Evolutionary conservation across 2,797 vertebrate genomes (phyloP), one percentile per base, ranked within the genome.

Genomic region (Poeciliopsis gracilis): DNA sequence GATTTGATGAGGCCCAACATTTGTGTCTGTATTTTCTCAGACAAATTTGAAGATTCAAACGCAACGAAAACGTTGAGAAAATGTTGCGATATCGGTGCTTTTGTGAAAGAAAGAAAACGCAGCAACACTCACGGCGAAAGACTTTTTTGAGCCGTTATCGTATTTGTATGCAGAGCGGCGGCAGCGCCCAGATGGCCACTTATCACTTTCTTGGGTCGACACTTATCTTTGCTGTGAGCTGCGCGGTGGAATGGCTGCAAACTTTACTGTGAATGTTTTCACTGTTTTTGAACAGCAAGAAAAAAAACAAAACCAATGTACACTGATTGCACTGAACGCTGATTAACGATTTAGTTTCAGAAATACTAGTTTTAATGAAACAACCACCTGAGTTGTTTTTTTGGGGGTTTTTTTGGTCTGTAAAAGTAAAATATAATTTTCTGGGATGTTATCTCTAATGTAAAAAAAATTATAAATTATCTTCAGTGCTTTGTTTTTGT

Each of bases 161-260:
- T 75, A 73, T 71, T 83, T 75, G 79, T 80, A 73, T 38, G 51
- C 83, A 30, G 49, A 77, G 49, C 80, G 80, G 78, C 59, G 30
- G n/a, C 51, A 74, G 59, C 63, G 49, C 84, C 41, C 90, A 90
- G 90, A 91, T 86, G 87, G 88, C 84, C 86, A 81, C 82, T 87
- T 72, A 73, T 88, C 84, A 74, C 77, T 77, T 84, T 86, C 82
- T 90, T 78, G 83, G 80, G 87, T 15, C 77, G 72, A 91, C 82
- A 86, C 85, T 89, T 89, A 80, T 87, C 72, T 88, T 88, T 82
- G 83, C 86, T 79, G 77, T n/a, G 53, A 82, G 79, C 63, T 72
- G 77, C 46, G 28, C 11, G 41, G 25, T 28, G 13, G 23, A n/a
- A 45, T 8, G 13, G 12, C n/a, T 45, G 41, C 67, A 45, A 15